Percentiles rank a stretch among this genome's conserved stretches.
Evolutionary conservation across 2,113 vertebrate species (phyloP).

Genomic region (Myotis brandtii): DNA sequence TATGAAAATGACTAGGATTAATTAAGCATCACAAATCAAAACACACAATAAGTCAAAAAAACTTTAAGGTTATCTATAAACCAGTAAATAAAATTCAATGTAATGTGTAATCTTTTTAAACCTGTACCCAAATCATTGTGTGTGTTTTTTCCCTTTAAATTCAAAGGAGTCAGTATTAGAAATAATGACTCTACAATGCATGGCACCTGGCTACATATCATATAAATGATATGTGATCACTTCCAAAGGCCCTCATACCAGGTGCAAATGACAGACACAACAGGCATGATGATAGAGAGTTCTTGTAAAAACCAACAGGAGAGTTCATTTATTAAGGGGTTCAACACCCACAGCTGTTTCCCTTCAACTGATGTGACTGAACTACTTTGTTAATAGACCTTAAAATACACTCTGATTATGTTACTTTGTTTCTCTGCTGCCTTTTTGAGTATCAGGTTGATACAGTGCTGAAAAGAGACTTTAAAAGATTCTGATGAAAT

Average conservation of each 20-base stretch:
- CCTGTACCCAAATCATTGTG: not conserved
- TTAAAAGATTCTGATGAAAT: constrained; percentile 28
- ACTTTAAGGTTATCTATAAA: not conserved
- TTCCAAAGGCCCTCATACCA: constrained; percentile 78
- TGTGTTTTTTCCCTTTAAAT: constrained; percentile 57
- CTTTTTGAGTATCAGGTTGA: constrained; percentile 62
- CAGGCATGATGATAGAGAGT: constrained; percentile 75
- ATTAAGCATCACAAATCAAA: constrained; percentile 50
- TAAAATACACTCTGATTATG: constrained; percentile 77
- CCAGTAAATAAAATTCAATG: not conserved
- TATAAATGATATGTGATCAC: constrained; percentile 74
- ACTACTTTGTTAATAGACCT: constrained; percentile 75
- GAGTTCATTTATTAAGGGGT: constrained; percentile 80
- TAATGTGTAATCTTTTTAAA: constrained; percentile 15
- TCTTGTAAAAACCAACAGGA: constrained; percentile 82
- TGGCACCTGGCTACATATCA: constrained; percentile 63
- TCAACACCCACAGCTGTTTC: constrained; percentile 82
- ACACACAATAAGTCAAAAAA: not conserved
- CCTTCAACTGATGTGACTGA: constrained; percentile 64
- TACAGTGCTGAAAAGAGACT: not conserved
- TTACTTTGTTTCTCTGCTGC: constrained; percentile 64
- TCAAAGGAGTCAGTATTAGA: constrained; percentile 69
- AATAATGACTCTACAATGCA: constrained; percentile 65
- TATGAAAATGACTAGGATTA: constrained; percentile 15
- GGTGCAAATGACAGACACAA: constrained; percentile 83